Evolutionary conservation across 2,888 invertebrate species (phyloP).

Genomic region (Campoplex capitator): DNA sequence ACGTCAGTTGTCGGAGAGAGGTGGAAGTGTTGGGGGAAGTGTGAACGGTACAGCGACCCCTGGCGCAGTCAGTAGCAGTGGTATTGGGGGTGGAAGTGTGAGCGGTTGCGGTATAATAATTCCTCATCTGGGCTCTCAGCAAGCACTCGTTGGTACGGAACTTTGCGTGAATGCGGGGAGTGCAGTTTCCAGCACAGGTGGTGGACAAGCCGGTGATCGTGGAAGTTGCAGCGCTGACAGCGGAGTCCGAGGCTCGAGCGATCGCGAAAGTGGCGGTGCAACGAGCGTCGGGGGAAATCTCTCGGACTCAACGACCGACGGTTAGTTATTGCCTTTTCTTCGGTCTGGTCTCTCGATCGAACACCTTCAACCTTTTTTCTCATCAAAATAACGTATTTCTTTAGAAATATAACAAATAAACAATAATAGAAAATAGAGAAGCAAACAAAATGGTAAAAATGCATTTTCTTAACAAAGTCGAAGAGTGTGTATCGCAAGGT

Average conservation of each 20-base stretch:
- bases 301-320: slow-evolving; percentile 92
- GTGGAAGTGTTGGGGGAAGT: slow-evolving; percentile 84
- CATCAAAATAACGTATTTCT: not conserved
- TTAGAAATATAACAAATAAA: not conserved
- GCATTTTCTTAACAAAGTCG: not conserved
- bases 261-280: slow-evolving; percentile 91
- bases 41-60: slow-evolving; percentile 86
- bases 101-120: slow-evolving; percentile 80
- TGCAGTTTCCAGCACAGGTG: slow-evolving; percentile 84
- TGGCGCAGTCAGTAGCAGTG: slow-evolving; percentile 82
- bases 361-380: not conserved
- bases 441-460: not conserved
- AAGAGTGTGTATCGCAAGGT: not conserved
- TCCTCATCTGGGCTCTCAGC: slow-evolving; percentile 83
- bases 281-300: slow-evolving; percentile 93
- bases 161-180: slow-evolving; percentile 75
- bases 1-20: slow-evolving; percentile 89
- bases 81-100: slow-evolving; percentile 84
- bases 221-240: slow-evolving; percentile 95
- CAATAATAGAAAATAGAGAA: not conserved
- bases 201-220: slow-evolving; percentile 87
- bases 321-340: slow-evolving; percentile 81
- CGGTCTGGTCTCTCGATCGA: not conserved
- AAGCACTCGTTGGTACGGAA: slow-evolving; percentile 81
- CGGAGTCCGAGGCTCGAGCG: slow-evolving; percentile 93